phyloP scores from a whole-genome alignment of 2,888 invertebrate species.

The Papilio gigon region DNA sequence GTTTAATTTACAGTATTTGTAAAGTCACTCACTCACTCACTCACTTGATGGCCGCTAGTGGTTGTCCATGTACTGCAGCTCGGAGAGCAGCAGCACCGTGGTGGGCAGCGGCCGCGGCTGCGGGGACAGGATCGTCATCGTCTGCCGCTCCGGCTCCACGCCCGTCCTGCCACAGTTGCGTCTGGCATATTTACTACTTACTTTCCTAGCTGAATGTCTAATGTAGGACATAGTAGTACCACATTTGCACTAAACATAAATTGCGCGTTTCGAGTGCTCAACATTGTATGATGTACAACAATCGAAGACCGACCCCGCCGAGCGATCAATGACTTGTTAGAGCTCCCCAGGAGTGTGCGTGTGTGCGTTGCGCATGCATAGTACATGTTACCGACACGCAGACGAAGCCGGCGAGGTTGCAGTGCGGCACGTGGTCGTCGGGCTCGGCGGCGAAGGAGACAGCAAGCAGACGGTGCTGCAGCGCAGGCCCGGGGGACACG shows the following conservation, averaged over 20 bases:
- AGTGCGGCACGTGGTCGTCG: constrained; percentile 92
- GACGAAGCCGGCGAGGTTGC: constrained; percentile 94
- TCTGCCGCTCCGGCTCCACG: constrained; percentile 93
- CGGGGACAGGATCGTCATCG: constrained; percentile 94
- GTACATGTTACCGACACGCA: constrained; percentile 88
- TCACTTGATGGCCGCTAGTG: no score
- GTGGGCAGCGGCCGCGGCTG: constrained; percentile 96
- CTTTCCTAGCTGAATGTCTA: no score
- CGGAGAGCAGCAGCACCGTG: constrained; percentile 92
- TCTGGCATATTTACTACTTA: no score
- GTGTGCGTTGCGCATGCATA: no score
- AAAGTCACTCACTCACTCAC: no score
- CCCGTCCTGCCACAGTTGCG: constrained; percentile 90
- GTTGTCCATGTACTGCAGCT: constrained; percentile 97
- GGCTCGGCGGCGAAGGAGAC: constrained; percentile 92
- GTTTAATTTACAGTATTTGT: neutral
- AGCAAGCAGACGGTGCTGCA: constrained; percentile 94
- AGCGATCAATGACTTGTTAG: no score
- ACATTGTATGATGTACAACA: no score
- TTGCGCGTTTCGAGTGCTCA: no score
- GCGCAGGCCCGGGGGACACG: constrained; percentile 87
- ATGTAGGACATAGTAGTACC: no score
- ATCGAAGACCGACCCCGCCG: no score
- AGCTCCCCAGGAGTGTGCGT: no score
- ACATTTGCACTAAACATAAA: neutral